phyloP scores from a whole-genome alignment of 2,113 vertebrate species.

The Chloropsis hardwickii region DNA sequence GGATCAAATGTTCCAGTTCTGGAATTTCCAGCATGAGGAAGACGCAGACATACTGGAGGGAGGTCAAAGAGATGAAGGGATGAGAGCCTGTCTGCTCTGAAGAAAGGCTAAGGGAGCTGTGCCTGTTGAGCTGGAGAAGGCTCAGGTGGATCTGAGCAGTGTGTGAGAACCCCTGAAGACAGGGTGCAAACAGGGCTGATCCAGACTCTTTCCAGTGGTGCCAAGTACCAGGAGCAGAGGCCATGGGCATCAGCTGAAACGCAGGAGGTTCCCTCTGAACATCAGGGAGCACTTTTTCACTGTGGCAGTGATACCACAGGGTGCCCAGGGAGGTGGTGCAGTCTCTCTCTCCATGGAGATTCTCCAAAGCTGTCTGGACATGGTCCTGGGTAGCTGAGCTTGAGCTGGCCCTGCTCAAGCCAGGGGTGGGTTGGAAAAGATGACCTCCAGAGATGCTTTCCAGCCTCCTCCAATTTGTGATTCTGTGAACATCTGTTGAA shows the following conservation, averaged over 20 bases:
- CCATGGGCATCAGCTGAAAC: accelerated
- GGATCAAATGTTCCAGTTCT: background rate
- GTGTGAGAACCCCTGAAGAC: background rate
- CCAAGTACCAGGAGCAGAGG: background rate
- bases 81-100: background rate
- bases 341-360: background rate
- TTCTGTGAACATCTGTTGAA: background rate
- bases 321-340: background rate
- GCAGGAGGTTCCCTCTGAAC: background rate
- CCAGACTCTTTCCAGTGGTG: background rate
- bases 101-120: background rate
- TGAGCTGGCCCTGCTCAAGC: background rate
- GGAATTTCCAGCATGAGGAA: background rate
- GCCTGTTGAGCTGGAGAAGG: background rate
- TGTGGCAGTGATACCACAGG: background rate
- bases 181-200: background rate
- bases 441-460: background rate
- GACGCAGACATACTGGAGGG: background rate
- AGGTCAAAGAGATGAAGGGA: background rate
- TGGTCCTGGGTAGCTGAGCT: background rate
- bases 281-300: background rate
- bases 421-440: background rate
- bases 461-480: background rate
- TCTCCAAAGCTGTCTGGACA: accelerated
- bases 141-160: background rate